These are phyloP conservation scores for Notarius quadriscutis DNA, from an alignment of 2,113 vertebrate species.

Conservation along the genomic window DNA sequence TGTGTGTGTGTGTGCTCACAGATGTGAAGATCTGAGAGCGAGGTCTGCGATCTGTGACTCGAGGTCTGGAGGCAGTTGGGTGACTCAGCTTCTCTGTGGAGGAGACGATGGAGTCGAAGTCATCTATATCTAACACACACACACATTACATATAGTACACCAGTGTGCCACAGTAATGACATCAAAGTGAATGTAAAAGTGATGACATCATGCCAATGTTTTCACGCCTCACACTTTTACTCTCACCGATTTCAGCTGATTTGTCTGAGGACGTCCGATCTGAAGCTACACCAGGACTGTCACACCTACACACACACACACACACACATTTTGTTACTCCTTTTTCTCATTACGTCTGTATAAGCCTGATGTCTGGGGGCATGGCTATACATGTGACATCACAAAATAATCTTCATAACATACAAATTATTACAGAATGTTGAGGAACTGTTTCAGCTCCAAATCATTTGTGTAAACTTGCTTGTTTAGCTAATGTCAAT, in stretches of 20 bases:
- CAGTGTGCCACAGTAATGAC: not conserved
- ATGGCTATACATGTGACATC: not conserved
- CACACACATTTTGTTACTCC: not conserved
- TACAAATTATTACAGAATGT: no score
- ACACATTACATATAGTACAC: not conserved
- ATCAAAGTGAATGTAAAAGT: not conserved
- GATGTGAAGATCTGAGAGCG: constrained; percentile 91
- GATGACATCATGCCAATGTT: not conserved
- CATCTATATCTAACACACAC: constrained; percentile 80
- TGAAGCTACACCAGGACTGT: constrained; percentile 81
- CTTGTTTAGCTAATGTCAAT: no score
- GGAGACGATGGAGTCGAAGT: constrained; percentile 87
- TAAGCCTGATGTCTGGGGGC: not conserved
- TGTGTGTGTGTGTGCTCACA: constrained; percentile 72
- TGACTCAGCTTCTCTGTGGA: constrained; percentile 93
- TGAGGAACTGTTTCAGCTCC: no score
- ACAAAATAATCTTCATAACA: not conserved
- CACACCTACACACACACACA: constrained; percentile 72
- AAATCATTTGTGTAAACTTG: no score
- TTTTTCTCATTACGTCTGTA: not conserved
- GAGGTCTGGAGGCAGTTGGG: constrained; percentile 88
- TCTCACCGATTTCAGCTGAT: constrained; percentile 91
- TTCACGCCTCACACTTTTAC: not conserved
- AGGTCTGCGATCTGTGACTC: constrained; percentile 90
- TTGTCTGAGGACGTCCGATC: constrained; percentile 87